These are phyloP conservation scores for Acleris sparsana DNA, from an alignment of 2,888 invertebrate species.

Conservation along the genomic window DNA sequence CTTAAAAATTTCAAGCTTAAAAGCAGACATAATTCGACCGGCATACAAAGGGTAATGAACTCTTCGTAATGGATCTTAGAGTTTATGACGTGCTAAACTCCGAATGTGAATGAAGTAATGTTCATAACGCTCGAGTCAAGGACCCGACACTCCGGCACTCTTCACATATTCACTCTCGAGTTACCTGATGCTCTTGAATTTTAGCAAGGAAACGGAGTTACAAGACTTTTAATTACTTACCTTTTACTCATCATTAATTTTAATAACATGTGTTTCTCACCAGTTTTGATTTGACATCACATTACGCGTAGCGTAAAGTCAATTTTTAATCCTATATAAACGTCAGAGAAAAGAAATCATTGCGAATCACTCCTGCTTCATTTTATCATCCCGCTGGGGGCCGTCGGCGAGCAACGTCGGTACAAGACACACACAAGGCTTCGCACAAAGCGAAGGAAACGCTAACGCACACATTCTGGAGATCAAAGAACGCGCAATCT, in stretches of 20 bases:
- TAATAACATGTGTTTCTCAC: no score
- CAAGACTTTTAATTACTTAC: constrained; percentile 16
- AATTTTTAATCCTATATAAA: constrained; percentile 35
- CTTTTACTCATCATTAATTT: constrained; percentile 4
- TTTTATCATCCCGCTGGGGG: constrained; percentile 77
- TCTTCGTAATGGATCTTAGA: constrained; percentile 67
- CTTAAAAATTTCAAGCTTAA: constrained; percentile 10
- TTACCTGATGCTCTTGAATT: constrained; percentile 45
- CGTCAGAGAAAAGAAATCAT: constrained; percentile 54
- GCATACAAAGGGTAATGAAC: constrained; percentile 51
- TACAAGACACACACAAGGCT: constrained; percentile 70
- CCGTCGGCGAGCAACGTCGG: constrained; percentile 61
- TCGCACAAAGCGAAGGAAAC: constrained; percentile 77
- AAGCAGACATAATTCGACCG: constrained; percentile 18
- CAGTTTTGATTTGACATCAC: no score
- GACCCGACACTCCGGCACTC: constrained; percentile 59
- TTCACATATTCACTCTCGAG: constrained; percentile 58
- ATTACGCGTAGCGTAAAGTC: neutral
- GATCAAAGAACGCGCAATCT: constrained; percentile 83
- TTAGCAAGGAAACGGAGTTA: constrained; percentile 41
- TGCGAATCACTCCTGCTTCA: constrained; percentile 67
- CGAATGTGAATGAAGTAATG: constrained; percentile 63
- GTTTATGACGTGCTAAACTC: constrained; percentile 75
- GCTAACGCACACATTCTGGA: constrained; percentile 81
- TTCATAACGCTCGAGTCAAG: constrained; percentile 67